phyloP scores from a whole-genome alignment of 2,888 invertebrate genomes.

The Papilio demoleus region DNA sequence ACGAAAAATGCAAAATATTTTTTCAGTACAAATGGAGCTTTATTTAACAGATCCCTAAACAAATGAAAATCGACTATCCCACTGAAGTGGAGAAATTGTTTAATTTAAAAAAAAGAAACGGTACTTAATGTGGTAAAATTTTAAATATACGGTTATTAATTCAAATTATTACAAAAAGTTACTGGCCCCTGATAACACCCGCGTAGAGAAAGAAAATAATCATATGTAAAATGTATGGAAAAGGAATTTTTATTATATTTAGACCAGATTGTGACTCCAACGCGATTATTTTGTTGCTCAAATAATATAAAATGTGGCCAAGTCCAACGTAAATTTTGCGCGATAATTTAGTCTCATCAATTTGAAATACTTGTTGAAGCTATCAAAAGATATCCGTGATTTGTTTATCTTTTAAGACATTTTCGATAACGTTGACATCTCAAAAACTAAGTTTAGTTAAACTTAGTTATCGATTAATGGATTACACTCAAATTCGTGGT shows the following conservation, averaged over 20 bases:
- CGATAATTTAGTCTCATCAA: not conserved
- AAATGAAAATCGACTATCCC: not conserved
- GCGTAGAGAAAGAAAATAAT: too few species aligned
- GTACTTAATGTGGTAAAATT: too few species aligned
- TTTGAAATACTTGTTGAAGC: not conserved
- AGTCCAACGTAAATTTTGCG: too few species aligned
- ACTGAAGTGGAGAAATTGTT: not conserved
- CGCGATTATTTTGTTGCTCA: too few species aligned
- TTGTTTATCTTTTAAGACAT: not conserved
- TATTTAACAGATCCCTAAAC: not conserved
- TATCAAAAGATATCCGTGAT: not conserved
- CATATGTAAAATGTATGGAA: too few species aligned
- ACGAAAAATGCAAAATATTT: constrained; percentile 4
- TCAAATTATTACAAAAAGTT: too few species aligned
- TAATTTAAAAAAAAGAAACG: not conserved
- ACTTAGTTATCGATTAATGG: not conserved
- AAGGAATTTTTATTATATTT: too few species aligned
- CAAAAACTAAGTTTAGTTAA: not conserved
- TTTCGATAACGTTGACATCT: constrained; percentile 1
- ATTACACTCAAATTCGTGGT: not conserved
- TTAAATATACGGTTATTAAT: too few species aligned
- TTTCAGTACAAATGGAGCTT: not conserved
- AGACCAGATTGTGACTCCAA: too few species aligned
- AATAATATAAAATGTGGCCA: too few species aligned
- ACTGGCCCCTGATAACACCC: too few species aligned